A percentile compares a stretch with the other conserved stretches of the same genome.
phyloP scores from a whole-genome alignment of 2,113 vertebrate species.

The Tinamus guttatus region DNA sequence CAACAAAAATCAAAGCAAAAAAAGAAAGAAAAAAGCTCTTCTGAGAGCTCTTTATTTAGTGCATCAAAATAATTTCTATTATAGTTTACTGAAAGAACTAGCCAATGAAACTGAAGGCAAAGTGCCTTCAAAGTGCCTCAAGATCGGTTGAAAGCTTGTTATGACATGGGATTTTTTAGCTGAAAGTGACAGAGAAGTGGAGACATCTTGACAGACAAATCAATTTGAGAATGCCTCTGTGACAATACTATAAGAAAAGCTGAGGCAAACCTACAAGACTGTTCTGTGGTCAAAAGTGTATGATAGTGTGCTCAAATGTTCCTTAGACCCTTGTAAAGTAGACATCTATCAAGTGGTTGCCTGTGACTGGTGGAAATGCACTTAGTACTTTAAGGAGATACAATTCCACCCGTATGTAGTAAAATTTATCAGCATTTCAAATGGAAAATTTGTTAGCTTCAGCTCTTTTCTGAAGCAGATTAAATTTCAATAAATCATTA shows the following conservation, averaged over 20 bases:
- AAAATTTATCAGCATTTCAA: background rate
- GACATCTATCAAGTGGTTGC: rapidly evolving
- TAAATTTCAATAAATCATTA: background rate
- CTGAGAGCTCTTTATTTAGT: background rate
- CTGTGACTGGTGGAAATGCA: background rate
- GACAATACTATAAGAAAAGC: background rate
- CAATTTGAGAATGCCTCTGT: background rate
- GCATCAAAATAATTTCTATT: background rate
- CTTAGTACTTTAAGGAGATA: background rate
- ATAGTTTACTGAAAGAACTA: background rate
- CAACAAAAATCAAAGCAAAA: background rate
- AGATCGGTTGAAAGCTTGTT: background rate
- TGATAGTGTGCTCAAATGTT: background rate
- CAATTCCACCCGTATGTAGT: background rate
- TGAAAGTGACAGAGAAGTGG: background rate
- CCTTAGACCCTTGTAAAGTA: background rate
- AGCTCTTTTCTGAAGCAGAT: background rate
- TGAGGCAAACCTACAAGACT: background rate
- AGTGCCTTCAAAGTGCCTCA: background rate
- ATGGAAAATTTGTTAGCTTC: background rate
- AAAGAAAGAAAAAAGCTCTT: background rate
- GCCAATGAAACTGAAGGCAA: background rate
- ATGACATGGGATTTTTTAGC: background rate
- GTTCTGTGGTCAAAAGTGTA: background rate
- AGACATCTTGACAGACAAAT: background rate